Evolutionary conservation across 2,797 vertebrate species (phyloP).

Genomic region (Poecile montanus): DNA sequence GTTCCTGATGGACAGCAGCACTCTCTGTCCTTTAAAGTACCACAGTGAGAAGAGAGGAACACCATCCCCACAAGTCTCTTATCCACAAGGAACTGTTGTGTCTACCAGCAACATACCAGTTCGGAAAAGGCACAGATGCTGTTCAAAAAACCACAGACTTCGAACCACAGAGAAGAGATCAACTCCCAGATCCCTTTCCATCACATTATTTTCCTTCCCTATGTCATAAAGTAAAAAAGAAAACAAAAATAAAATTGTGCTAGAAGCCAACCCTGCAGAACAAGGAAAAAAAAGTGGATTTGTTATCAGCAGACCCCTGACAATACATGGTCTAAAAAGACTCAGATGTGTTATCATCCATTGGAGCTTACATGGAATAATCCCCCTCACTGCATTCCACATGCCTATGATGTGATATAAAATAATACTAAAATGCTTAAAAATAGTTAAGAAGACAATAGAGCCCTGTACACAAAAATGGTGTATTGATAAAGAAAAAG

Average conservation of each 20-base stretch:
- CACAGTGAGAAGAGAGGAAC: neutral
- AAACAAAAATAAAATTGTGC: neutral
- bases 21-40: neutral
- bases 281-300: neutral
- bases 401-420: neutral
- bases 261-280: neutral
- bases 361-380: neutral
- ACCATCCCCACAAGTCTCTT: neutral
- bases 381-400: neutral
- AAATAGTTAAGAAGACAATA: neutral
- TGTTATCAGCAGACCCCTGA: neutral
- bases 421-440: neutral
- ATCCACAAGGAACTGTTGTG: neutral
- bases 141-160: neutral
- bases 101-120: neutral
- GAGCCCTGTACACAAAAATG: neutral
- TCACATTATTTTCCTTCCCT: neutral
- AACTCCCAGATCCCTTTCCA: neutral
- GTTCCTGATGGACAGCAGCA: rapidly evolving
- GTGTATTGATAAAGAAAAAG: neutral
- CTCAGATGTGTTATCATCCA: neutral
- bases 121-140: neutral
- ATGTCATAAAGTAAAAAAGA: neutral
- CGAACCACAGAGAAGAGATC: neutral
- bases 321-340: neutral